A percentile compares a stretch with the other conserved stretches of the same genome.
phyloP scores from a whole-genome alignment of 2,888 invertebrate species.

The Matsumyia berberina region DNA sequence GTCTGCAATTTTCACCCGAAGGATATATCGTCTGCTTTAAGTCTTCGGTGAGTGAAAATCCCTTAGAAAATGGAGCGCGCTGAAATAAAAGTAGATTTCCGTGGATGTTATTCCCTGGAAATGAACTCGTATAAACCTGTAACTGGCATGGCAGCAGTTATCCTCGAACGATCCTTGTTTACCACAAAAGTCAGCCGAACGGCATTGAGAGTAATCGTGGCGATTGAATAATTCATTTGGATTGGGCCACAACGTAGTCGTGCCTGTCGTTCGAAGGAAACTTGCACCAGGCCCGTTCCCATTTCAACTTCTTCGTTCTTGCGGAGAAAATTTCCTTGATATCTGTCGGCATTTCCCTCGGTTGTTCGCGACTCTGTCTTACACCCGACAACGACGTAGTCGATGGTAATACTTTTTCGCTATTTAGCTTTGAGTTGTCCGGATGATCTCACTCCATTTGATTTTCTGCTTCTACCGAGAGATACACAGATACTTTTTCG shows the following conservation, averaged over 20 bases:
- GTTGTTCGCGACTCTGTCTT: neutral
- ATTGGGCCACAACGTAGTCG: slow-evolving; percentile 17
- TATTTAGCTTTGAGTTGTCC: slow-evolving; percentile 58
- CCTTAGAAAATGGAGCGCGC: neutral
- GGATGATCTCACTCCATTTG: slow-evolving; percentile 66
- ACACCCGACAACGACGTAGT: neutral
- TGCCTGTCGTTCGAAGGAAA: neutral
- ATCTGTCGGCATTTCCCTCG: slow-evolving; percentile 8
- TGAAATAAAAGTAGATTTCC: slow-evolving; percentile 45
- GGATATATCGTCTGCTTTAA: neutral
- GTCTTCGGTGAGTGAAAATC: slow-evolving; percentile 3
- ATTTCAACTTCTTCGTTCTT: slow-evolving; percentile 16
- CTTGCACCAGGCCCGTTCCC: slow-evolving; percentile 25
- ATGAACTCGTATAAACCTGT: slow-evolving; percentile 25
- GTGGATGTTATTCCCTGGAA: slow-evolving; percentile 18
- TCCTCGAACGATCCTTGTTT: neutral
- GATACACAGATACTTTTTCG: slow-evolving; percentile 29
- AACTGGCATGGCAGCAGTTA: slow-evolving; percentile 1
- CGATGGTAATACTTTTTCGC: slow-evolving; percentile 36
- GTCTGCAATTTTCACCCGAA: slow-evolving; percentile 14
- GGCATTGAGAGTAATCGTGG: slow-evolving; percentile 56
- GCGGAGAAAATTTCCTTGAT: slow-evolving; percentile 4
- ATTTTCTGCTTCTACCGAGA: slow-evolving; percentile 34
- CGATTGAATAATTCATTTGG: slow-evolving; percentile 68
- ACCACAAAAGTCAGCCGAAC: slow-evolving; percentile 55